Evolutionary conservation across 2,888 invertebrate species (phyloP).

Genomic region (Tetropium fuscum): DNA sequence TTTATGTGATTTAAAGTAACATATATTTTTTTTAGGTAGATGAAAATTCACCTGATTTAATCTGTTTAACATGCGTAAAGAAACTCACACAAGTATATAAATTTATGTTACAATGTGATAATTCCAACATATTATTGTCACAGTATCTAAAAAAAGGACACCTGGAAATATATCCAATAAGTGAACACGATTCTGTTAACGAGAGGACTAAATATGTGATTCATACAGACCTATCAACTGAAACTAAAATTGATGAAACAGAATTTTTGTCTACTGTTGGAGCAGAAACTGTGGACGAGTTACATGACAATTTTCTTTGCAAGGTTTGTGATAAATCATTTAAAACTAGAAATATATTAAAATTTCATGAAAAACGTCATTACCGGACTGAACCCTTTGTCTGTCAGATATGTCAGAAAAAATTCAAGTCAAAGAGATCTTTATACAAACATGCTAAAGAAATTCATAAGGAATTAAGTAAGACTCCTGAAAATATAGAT

Average conservation of each 20-base stretch:
- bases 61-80: slow-evolving; percentile 52
- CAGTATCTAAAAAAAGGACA: slow-evolving; percentile 38
- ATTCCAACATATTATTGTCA: slow-evolving; percentile 39
- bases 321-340: slow-evolving; percentile 14
- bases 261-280: neutral
- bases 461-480: slow-evolving; percentile 22
- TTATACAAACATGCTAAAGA: slow-evolving; percentile 21
- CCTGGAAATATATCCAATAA: too few relatives aligned
- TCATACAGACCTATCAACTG: neutral
- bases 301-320: slow-evolving; percentile 7
- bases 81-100: slow-evolving; percentile 48
- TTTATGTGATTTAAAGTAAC: too few relatives aligned
- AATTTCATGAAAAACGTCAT: slow-evolving; percentile 13
- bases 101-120: slow-evolving; percentile 55
- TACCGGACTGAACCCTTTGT: slow-evolving; percentile 19
- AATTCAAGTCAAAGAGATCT: slow-evolving; percentile 19
- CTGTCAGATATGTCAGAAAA: slow-evolving; percentile 26
- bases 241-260: neutral
- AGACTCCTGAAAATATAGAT: slow-evolving; percentile 20
- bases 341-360: neutral
- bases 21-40: slow-evolving; percentile 35
- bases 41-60: slow-evolving; percentile 42
- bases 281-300: neutral
- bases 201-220: neutral
- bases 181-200: neutral